These are phyloP conservation scores for Malacoraja senta DNA, from an alignment of 2,797 vertebrate genomes.

Conservation along the genomic window DNA sequence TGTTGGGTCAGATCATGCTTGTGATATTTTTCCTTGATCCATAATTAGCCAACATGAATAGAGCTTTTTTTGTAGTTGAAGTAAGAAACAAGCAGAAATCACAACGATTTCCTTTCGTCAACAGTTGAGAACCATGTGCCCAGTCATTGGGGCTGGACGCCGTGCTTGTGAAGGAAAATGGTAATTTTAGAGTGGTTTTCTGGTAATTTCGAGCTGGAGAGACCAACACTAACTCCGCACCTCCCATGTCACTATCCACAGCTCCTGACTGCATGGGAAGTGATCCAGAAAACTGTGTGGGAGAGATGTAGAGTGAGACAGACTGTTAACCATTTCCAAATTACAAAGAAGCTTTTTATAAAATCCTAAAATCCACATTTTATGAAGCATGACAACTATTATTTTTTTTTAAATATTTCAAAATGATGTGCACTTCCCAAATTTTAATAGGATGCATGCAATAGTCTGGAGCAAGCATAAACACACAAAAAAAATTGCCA, in stretches of 20 bases:
- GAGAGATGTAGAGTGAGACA: neutral
- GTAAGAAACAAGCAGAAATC: constrained; percentile 48
- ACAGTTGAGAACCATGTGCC: constrained; percentile 45
- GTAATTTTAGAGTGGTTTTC: constrained; percentile 61
- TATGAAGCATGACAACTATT: too few relatives aligned
- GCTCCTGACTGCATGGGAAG: constrained; percentile 45
- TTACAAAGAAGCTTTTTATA: neutral
- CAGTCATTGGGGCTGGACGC: constrained; percentile 47
- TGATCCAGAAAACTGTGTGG: neutral
- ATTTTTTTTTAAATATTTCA: neutral
- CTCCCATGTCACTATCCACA: constrained; percentile 47
- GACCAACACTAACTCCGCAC: constrained; percentile 44
- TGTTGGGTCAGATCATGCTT: constrained; percentile 48
- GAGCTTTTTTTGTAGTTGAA: constrained; percentile 53
- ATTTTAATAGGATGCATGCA: neutral
- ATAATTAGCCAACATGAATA: constrained; percentile 53
- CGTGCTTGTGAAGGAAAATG: constrained; percentile 55
- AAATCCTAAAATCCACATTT: neutral
- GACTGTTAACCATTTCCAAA: neutral
- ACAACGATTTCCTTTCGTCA: constrained; percentile 58
- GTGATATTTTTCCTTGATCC: constrained; percentile 50
- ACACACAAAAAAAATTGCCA: neutral
- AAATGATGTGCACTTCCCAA: neutral
- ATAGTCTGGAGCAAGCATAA: neutral
- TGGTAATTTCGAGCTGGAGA: constrained; percentile 50